Conservation (phyloP, 2,113 vertebrate species). For the Corythornis vintsioides region DNA sequence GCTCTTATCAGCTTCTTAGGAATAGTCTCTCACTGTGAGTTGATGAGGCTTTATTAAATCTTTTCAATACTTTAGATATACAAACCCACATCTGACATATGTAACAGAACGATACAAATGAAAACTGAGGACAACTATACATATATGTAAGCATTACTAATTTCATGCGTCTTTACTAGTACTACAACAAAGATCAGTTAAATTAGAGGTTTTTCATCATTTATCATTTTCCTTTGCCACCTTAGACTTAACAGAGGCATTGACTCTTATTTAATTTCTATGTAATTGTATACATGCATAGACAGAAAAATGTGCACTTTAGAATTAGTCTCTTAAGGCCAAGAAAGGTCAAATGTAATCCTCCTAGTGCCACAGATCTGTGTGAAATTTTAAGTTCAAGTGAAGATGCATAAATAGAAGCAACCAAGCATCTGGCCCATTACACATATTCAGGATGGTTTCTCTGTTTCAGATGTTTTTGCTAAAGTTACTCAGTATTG, state of each 20-base stretch:
- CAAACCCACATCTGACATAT: background rate
- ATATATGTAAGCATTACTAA: background rate
- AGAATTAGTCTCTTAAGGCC: background rate
- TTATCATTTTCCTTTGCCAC: background rate
- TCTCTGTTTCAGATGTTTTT: background rate
- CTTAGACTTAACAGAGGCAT: background rate
- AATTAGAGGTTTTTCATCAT: background rate
- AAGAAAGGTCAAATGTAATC: background rate
- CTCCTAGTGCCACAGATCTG: background rate
- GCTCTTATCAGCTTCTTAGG: background rate
- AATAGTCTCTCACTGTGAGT: background rate
- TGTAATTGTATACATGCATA: background rate
- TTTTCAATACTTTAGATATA: background rate
- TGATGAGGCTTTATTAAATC: background rate
- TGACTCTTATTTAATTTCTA: background rate
- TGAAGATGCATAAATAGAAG: background rate
- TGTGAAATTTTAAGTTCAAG: background rate
- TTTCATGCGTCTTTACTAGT: background rate
- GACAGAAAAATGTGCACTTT: background rate
- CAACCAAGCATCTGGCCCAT: background rate
- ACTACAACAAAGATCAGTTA: background rate
- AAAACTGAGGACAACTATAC: background rate
- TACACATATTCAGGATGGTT: background rate
- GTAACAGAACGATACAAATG: background rate
- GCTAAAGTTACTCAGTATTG: background rate